Evolutionary conservation across 1,140 invertebrate species (phyloP), one percentile per base, ranked within the genome.

Genomic region (Drosophila triauraria): DNA sequence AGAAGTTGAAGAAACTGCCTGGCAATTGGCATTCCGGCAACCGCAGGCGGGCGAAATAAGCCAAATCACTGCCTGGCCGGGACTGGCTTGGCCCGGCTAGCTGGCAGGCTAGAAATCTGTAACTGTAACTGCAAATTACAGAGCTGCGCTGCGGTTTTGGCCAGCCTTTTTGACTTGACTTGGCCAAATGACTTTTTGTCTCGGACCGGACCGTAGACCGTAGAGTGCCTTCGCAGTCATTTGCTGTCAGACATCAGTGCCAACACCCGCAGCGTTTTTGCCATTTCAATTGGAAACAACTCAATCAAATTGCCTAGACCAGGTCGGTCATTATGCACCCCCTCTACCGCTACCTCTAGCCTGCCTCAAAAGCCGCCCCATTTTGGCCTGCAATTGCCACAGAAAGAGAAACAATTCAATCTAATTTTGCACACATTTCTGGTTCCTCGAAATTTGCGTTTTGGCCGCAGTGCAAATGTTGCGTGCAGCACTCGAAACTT

Each of bases 261-360:
- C 84, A 88, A 88, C 85, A 85, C 85, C 85, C 85, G 85, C 85
- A 90, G 85, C 85, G 86, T 72, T 87, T 72, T 78, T 74, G 75
- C 75, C 60, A 90, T 90, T 90, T 60, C 85, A 90, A 90, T 90
- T 90, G 85, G 82, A 90, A 90, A 90, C 85, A 80, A 90, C 85
- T 90, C 85, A 90, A 90, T 90, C 81, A 90, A 90, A 90, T 90
- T 90, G 85, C 80, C 54, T 60, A 58, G 68, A 57, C 67, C 80
- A 61, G 78, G 69, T 67, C 70, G 77, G 80, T 87, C 83, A 90
- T 90, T 90, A 90, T 90, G 78, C 56, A 17, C n/a, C 69, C 43
- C 9, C 40, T 9, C n/a, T 10, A 1, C 20, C 32, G 8, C 27
- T 10, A 42, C 27, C 5, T 0, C 25, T n/a, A 8, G 0, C 17